Evolutionary conservation across 2,797 vertebrate genomes (phyloP), one percentile per base, ranked within the genome.

Genomic region (Tolypeutes matacus): DNA sequence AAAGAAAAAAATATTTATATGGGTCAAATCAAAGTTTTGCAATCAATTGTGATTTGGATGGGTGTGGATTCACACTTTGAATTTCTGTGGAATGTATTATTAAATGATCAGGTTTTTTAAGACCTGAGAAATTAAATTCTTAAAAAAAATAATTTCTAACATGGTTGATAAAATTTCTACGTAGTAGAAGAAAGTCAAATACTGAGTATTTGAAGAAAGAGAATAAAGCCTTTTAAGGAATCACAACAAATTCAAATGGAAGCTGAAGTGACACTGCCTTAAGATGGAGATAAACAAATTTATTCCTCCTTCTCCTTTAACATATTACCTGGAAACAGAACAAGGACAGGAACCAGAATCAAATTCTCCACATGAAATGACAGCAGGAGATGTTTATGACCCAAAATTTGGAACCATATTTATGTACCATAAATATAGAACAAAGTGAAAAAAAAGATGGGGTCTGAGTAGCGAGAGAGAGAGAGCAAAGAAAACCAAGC

Each of bases 131-230:
- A 95, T 23, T 92, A 31, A 49, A 58, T n/a, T 89, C 25, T 93
- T 93, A 53, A 67, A 89, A 89, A 89, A 93, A 42, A 31, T 82
- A 70, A 72, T 89, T 94, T 84, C 70, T 84, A 87, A 80, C 4
- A 12, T 62, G 42, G 17, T 42, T 72, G 70, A 23, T n/a, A 86
- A 3, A 90, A 56, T 34, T 94, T 89, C 70, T 86, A 86, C 84
- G 60, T 14, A 46, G 46, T 46, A 46, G 46, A 46, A 46, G 46
- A 46, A 46, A 46, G 46, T 46, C 46, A 46, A 53, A 14, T 53
- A 53, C 51, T 64, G 31, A 86, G 5, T 76, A 93, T 82, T 56
- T 94, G 27, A 93, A 62, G 67, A 67, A 58, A 82, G 81, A 67
- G 10, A 70, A 36, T 9, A 80, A 93, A 82, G 73, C 18, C 64